These are phyloP conservation scores for Umimayanthus chanpuru DNA, from an alignment of 92 coral and sea anemone species.

Conservation along the genomic window DNA sequence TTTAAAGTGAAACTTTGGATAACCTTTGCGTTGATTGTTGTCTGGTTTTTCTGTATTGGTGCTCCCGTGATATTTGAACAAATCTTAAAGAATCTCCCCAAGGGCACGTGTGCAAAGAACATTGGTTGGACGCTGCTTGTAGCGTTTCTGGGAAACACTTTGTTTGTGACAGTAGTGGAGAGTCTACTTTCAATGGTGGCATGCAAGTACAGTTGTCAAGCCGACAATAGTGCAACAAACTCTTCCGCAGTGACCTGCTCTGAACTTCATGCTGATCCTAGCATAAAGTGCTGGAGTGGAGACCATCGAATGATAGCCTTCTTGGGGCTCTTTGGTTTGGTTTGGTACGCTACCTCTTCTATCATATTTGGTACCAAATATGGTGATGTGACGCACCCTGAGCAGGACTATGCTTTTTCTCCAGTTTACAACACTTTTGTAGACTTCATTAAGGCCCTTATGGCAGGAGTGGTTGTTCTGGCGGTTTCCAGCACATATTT, in stretches of 20 bases:
- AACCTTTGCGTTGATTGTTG: slow-evolving; percentile 68
- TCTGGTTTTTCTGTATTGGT: slow-evolving; percentile 93
- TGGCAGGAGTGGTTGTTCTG: slow-evolving; percentile 92
- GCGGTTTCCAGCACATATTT: slow-evolving; percentile 61
- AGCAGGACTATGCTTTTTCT: slow-evolving; percentile 89
- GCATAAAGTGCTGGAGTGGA: slow-evolving; percentile 85
- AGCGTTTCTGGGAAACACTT: slow-evolving; percentile 87
- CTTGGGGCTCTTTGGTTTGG: slow-evolving; percentile 86
- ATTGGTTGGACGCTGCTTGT: slow-evolving; percentile 90
- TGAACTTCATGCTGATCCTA: slow-evolving; percentile 72
- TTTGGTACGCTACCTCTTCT: slow-evolving; percentile 94
- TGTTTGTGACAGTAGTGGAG: slow-evolving; percentile 91
- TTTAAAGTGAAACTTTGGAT: slow-evolving; percentile 89
- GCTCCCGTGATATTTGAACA: slow-evolving; percentile 94
- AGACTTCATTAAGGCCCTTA: slow-evolving; percentile 82
- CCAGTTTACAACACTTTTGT: slow-evolving; percentile 86
- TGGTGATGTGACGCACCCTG: slow-evolving; percentile 93
- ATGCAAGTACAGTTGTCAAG: slow-evolving; percentile 66
- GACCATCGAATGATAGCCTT: slow-evolving; percentile 79
- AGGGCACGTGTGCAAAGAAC: slow-evolving; percentile 88
- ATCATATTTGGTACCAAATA: slow-evolving; percentile 91
- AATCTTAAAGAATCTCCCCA: slow-evolving; percentile 72
- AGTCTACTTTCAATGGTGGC: slow-evolving; percentile 89
- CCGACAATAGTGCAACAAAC: slow-evolving; percentile 18
- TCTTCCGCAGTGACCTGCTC: slow-evolving; percentile 39